Evolutionary conservation across 2,113 vertebrate genomes (phyloP).

Genomic region (Triplophysa siluroides): DNA sequence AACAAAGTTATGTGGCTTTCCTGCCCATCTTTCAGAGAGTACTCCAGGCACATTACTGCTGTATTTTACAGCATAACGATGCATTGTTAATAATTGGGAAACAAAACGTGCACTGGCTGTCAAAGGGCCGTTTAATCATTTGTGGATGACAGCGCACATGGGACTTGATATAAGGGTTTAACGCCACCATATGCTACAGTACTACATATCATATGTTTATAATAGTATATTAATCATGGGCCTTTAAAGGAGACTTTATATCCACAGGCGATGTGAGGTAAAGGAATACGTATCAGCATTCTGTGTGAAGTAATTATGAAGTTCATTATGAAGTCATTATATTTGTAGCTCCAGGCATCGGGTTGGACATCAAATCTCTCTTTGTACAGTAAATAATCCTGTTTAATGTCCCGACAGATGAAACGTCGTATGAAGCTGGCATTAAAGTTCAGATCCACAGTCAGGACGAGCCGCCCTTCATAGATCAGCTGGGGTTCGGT

Average conservation of each 20-base stretch:
- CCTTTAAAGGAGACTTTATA: background rate
- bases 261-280: slow-evolving; percentile 7
- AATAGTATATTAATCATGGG: background rate
- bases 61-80: background rate
- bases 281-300: background rate
- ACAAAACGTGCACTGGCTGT: background rate
- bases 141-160: background rate
- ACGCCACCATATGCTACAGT: background rate
- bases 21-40: background rate
- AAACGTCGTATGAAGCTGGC: slow-evolving; percentile 85
- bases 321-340: slow-evolving; percentile 35
- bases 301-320: slow-evolving; percentile 12
- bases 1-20: slow-evolving; percentile 12
- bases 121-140: slow-evolving; percentile 13
- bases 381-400: slow-evolving; percentile 27
- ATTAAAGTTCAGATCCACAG: slow-evolving; percentile 85
- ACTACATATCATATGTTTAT: background rate
- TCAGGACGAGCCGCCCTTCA: slow-evolving; percentile 81
- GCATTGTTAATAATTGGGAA: background rate
- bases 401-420: slow-evolving; percentile 79
- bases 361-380: background rate
- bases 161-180: background rate
- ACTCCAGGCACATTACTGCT: background rate
- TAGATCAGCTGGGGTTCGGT: slow-evolving; percentile 83
- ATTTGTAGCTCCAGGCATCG: background rate